Conservation (phyloP, 2,888 invertebrate species). For the Oeneis ivallda region DNA sequence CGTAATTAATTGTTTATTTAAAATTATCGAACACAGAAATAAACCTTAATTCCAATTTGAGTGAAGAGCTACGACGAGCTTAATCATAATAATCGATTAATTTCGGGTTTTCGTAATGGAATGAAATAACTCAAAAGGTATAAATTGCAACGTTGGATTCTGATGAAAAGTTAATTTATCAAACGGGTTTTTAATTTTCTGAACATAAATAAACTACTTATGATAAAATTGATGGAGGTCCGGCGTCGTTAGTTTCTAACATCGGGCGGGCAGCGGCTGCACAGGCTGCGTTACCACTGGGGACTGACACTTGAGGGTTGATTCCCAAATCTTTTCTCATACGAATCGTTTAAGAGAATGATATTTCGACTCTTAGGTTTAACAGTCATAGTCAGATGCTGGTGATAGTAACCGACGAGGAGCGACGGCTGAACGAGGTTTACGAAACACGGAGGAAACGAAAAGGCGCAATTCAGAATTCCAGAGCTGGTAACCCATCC, state of each 20-base stretch:
- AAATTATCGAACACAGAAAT: neutral
- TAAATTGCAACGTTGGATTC: neutral
- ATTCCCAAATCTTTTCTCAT: no score
- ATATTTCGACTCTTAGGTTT: no score
- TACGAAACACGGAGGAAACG: no score
- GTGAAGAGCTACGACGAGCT: neutral
- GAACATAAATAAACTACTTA: neutral
- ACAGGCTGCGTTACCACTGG: neutral
- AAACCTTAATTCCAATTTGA: neutral
- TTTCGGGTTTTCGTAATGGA: neutral
- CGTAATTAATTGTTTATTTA: no score
- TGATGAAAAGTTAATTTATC: neutral
- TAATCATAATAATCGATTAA: constrained; percentile 1
- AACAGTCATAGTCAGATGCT: no score
- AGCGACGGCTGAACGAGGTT: no score
- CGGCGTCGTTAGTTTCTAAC: neutral
- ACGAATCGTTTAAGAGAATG: no score
- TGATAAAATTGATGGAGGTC: neutral
- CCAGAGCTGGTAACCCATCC: no score
- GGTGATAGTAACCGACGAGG: no score
- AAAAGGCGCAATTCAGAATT: no score
- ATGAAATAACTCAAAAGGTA: neutral
- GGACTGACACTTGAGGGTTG: neutral
- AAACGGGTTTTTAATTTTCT: neutral
- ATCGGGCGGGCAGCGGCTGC: neutral